Evolutionary conservation across 2,797 vertebrate genomes (phyloP), one percentile per base, ranked within the genome.

Genomic region (Rhinoraja longicauda): DNA sequence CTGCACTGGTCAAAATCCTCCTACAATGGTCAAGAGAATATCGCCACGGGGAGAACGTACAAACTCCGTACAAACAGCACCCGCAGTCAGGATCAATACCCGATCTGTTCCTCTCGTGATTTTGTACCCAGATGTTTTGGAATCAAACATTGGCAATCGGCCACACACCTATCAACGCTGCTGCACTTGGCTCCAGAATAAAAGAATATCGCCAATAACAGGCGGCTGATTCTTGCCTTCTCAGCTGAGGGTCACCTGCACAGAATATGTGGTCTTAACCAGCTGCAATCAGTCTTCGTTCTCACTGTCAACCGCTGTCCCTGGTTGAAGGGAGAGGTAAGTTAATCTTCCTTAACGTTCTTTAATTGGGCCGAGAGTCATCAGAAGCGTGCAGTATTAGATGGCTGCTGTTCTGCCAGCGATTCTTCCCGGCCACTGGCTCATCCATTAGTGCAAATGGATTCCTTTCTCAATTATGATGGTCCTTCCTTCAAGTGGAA

Each of bases 281-380:
- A 81, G 78, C 21, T 4, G 6, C 19, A 53, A 45, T 45, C 39
- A 79, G 39, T 79, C 78, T 79, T 79, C 36, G 24, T 79, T 45
- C 39, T 79, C 39, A 79, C 36, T 81, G 70, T 72, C 39, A 81
- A 81, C 17, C 21, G 6, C 78, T 45, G 78, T 53, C 7, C 6
- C 78, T 53, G 4, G 39, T 45, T 45, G 45, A 45, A 45, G 26
- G 26, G 62, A n/a, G 59, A 88, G 53, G 53, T 32, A 36, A 88
- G 59, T 32, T 64, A 88, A 64, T 88, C 62, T 62, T 88, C 59
- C 29, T 19, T 88, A 88, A 88, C 78, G 24, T 88, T 64, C 70
- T 88, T 88, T 62, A 64, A 62, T 64, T 62, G 12, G 45, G 8
- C 19, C 26, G n/a, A 64, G 84, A 8, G 9, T 32, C 78, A 53